Percentiles rank a stretch among this genome's conserved stretches.
These are phyloP conservation scores for Oriolus oriolus DNA, from an alignment of 2,113 vertebrate species.

Conservation along the genomic window DNA sequence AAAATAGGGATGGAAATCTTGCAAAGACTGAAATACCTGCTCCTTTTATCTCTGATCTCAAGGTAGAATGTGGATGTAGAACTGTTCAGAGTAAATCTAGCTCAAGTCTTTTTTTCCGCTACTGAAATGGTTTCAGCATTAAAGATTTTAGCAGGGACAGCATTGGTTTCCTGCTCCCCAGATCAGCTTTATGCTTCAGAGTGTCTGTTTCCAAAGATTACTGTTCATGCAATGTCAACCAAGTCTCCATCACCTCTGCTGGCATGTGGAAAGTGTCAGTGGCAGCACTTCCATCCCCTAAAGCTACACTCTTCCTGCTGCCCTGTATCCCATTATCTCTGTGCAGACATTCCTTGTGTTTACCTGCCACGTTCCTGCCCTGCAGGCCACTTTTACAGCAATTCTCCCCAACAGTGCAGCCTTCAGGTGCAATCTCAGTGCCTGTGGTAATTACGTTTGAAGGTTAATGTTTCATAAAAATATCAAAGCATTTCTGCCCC, in stretches of 20 bases:
- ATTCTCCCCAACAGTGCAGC: background rate
- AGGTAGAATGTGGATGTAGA: background rate
- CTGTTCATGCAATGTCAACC: background rate
- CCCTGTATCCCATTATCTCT: background rate
- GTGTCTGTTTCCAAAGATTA: background rate
- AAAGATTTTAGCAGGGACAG: background rate
- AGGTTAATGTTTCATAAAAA: conserved; percentile 33
- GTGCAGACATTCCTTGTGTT: background rate
- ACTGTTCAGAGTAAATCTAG: background rate
- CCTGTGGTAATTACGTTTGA: background rate
- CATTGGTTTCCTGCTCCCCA: background rate
- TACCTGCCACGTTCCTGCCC: background rate
- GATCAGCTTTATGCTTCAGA: background rate
- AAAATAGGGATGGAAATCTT: background rate
- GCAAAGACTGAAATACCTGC: background rate
- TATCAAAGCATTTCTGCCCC: background rate
- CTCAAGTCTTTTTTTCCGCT: background rate
- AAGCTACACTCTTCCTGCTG: background rate
- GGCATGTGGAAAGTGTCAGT: background rate
- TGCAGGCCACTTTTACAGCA: background rate
- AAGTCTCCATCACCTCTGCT: background rate
- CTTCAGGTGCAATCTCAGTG: background rate
- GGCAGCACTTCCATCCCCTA: background rate
- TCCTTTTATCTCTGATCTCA: background rate
- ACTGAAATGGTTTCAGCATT: background rate